Evolutionary conservation across 1,140 invertebrate species (phyloP), one percentile per base, ranked within the genome.

Genomic region (Drosophila bocqueti): DNA sequence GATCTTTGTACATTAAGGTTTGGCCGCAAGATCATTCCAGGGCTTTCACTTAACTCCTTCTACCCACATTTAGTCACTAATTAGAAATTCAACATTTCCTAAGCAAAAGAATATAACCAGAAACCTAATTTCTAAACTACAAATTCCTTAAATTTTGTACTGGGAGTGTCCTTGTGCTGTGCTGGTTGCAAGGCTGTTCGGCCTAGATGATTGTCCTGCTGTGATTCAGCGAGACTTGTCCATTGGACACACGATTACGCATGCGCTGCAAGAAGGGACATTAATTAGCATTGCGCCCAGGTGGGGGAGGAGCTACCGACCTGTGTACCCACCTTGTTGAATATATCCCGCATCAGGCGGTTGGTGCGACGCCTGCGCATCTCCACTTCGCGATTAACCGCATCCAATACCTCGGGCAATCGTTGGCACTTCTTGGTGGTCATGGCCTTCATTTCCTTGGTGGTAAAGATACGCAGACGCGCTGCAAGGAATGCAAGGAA

Each of bases 391-490:
- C 78, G 73, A 46, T 76, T 62, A 49, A 83, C 62, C 2, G 76
- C 79, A 15, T 81, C 91, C 24, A 93, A 11, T 5, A 93, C 87
- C 45, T 93, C 92, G 1, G 92, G 92, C 63, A 93, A 54, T 11
- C 38, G 64, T 16, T 80, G 68, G 52, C 82, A 91, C 3, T 83
- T 85, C 58, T 82, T 87, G 31, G 55, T 82, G 18, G 92, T 93
- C 52, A 93, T n/a, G 0, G 92, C 92, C 58, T 93, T 93, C 92
- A 93, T 93, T 58, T 93, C 84, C 24, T 65, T 65, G 1, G 91
- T 93, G 38, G 78, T 54, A 31, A 93, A 91, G 29, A 93, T 61
- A 16, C 92, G 75, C 3, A 91, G 36, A 9, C 77, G 79, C 9
- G 83, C 92, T 92, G 60, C 7, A 52, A 7, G 7, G 29, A 26